phyloP scores from a whole-genome alignment of 1,140 invertebrate species.

The Galleria mellonella region DNA sequence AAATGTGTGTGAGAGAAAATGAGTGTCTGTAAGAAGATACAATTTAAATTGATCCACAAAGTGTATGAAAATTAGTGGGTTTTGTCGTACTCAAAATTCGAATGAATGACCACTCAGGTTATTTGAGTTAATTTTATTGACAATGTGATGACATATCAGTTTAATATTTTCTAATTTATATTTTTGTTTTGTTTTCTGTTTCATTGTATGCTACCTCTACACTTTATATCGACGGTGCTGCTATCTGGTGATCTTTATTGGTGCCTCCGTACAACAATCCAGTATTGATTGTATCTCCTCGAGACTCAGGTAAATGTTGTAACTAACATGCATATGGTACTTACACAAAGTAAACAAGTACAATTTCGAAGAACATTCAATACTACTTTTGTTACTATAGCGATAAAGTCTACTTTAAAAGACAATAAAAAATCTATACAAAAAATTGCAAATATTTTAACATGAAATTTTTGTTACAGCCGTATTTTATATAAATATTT shows the following conservation, averaged over 20 bases:
- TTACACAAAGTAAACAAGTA: constrained; percentile 11
- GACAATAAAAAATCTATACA: too few relatives aligned
- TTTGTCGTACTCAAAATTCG: too few relatives aligned
- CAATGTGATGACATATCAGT: too few relatives aligned
- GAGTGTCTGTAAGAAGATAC: too few relatives aligned
- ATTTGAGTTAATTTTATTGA: too few relatives aligned
- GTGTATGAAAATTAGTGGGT: too few relatives aligned
- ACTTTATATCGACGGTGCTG: neutral
- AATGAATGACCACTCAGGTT: too few relatives aligned
- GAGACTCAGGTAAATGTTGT: constrained; percentile 50
- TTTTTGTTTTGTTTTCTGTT: constrained; percentile 34
- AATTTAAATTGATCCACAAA: too few relatives aligned
- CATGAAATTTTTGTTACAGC: constrained; percentile 11
- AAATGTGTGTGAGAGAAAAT: too few relatives aligned
- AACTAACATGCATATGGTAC: constrained; percentile 11
- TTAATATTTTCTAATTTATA: constrained; percentile 22
- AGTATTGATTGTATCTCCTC: constrained; percentile 51
- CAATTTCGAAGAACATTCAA: too few relatives aligned
- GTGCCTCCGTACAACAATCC: constrained; percentile 12
- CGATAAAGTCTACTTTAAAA: too few relatives aligned
- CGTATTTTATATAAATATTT: constrained; percentile 7
- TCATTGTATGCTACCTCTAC: constrained; percentile 25
- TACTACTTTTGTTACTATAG: too few relatives aligned
- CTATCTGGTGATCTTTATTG: neutral
- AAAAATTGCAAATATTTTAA: neutral